Evolutionary conservation across 64 coral and sea anemone species (phyloP), one percentile per base, ranked within the genome.

Genomic region (Catalaphyllia jardinei): DNA sequence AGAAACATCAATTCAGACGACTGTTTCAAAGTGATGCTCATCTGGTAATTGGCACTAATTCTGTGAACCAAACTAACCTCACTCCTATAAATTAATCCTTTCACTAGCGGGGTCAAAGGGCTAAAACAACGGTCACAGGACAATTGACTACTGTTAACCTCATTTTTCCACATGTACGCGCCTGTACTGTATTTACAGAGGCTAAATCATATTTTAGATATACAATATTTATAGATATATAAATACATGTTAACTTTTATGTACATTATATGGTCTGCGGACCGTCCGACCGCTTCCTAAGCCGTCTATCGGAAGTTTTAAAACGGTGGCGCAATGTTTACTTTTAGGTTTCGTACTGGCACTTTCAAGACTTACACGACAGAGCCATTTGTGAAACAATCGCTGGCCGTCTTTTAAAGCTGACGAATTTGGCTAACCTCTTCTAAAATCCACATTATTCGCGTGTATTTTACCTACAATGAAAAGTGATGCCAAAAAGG

Each of bases 131-230:
- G 24, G 35, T 85, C 33, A 38, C 15, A 12, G 39, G 24, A 38
- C 31, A 64, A 60, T 65, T 20, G 19, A 10, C 59, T 33, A 35
- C 59, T 18, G 24, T 22, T 30, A 62, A 71, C 50, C 31, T 51
- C 76, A 50, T 71, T 16, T 62, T 64, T 50, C 19, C 61, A 67
- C 62, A 85, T 67, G 71, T 24, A 71, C 38, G 22, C 38, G 35
- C 22, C 62, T 51, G 15, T 12, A 50, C 31, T 29, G 62, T 85
- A 85, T 85, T 71, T 85, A 85, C 81, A 85, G 63, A 64, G 33
- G 39, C 81, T 85, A 85, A 71, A 85, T 85, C 81, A 85, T 85
- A 85, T 83, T n/a, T 83, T 83, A 62, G 81, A 85, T 71, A 85
- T 85, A 85, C 81, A 85, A 50, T 85, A 85, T 85, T 85, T 85